A percentile compares a stretch with the other conserved stretches of the same genome.
phyloP scores from a whole-genome alignment of 35 echinoderm and acorn worm genomes.

The Lytechinus variegatus region DNA sequence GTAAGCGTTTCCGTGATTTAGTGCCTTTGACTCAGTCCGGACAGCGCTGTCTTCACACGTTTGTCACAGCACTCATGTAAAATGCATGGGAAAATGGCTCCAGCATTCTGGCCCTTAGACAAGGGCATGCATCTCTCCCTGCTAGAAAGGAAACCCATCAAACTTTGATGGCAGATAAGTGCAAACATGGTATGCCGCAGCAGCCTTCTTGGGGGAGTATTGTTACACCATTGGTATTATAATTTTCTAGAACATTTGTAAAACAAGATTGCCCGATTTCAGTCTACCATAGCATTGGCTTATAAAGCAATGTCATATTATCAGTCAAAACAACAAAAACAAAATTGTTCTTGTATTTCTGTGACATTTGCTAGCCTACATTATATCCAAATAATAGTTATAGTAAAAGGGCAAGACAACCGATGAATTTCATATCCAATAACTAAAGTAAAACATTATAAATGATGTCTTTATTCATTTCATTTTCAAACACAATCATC shows the following conservation, averaged over 20 bases:
- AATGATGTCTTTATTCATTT: neutral
- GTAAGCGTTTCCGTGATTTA: constrained; percentile 30
- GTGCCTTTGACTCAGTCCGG: neutral
- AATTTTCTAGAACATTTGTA: neutral
- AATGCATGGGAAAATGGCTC: constrained; percentile 14
- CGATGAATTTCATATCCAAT: neutral
- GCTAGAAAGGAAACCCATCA: constrained; percentile 3
- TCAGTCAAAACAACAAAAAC: neutral
- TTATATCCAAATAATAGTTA: neutral
- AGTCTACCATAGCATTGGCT: neutral
- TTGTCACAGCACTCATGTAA: constrained; percentile 20
- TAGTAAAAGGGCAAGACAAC: neutral
- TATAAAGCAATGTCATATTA: neutral
- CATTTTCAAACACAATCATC: neutral
- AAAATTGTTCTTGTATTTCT: neutral
- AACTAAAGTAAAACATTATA: neutral
- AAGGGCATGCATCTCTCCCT: constrained; percentile 11
- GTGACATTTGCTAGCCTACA: neutral
- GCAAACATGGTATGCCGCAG: neutral
- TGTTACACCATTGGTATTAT: neutral
- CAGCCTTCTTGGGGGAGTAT: neutral
- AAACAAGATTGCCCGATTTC: neutral
- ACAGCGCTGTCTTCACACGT: constrained; percentile 20
- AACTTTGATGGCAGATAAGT: constrained; percentile 35
- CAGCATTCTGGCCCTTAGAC: neutral